Conservation (phyloP, 2,113 vertebrate species). For the Labeo rohita region DNA sequence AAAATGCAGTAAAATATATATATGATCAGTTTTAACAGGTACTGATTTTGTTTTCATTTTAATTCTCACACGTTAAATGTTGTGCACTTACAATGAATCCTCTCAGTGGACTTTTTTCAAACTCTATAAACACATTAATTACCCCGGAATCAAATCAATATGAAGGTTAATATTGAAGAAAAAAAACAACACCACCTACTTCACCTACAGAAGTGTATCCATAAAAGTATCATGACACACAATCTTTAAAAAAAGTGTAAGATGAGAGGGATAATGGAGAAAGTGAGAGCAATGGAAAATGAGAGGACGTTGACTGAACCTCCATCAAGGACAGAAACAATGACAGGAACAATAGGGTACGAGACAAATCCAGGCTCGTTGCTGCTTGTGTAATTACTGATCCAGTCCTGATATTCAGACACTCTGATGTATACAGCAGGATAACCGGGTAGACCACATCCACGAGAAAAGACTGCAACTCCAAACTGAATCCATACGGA, state of each 20-base stretch:
- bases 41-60: no score
- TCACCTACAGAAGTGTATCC: not conserved
- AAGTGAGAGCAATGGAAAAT: not conserved
- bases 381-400: constrained; percentile 46
- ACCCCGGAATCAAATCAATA: no score
- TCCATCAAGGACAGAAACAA: not conserved
- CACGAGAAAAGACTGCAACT: no score
- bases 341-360: not conserved
- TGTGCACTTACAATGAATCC: no score
- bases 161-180: no score
- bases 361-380: constrained; percentile 16
- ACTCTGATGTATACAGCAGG: constrained; percentile 81
- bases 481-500: constrained; percentile 78
- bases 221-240: not conserved
- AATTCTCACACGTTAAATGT: no score
- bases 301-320: not conserved
- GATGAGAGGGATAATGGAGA: not conserved
- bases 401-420: constrained; percentile 77
- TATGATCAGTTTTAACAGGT: no score
- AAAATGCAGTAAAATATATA: no score
- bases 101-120: no score
- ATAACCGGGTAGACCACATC: constrained; percentile 74
- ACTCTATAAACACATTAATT: no score
- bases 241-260: not conserved
- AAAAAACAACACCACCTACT: no score